A percentile compares a stretch with the other conserved stretches of the same genome.
These are phyloP conservation scores for Nematolebias whitei DNA, from an alignment of 2,113 vertebrate genomes.

Conservation along the genomic window DNA sequence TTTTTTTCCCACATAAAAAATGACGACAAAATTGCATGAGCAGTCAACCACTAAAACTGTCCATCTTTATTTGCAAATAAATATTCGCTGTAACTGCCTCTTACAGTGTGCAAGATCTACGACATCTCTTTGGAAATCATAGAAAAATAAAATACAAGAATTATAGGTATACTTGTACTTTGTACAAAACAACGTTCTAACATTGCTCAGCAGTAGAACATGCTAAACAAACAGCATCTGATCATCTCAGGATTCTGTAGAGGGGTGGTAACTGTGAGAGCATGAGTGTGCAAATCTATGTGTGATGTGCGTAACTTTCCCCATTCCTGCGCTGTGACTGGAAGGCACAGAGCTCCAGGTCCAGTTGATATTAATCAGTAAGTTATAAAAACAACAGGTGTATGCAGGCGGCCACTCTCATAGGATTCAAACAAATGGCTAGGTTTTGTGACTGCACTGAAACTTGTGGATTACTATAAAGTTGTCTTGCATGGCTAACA, in stretches of 20 bases:
- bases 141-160: constrained; percentile 99
- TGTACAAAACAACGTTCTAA: constrained; percentile 95
- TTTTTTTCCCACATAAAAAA: not conserved
- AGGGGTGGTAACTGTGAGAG: constrained; percentile 38
- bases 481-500: constrained; percentile 46
- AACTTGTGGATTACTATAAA: constrained; percentile 34
- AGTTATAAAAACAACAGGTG: constrained; percentile 32
- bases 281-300: constrained; percentile 12
- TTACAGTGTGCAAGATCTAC: constrained; percentile 93
- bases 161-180: constrained; percentile 95
- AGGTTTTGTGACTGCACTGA: constrained; percentile 59
- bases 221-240: constrained; percentile 94
- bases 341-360: constrained; percentile 56
- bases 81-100: constrained; percentile 92
- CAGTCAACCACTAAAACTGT: constrained; percentile 84
- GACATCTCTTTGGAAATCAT: constrained; percentile 96
- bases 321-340: constrained; percentile 35
- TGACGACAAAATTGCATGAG: constrained; percentile 40
- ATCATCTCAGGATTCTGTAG: constrained; percentile 71
- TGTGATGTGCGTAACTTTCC: constrained; percentile 22
- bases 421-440: constrained; percentile 51
- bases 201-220: constrained; percentile 94
- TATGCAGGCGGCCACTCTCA: constrained; percentile 7
- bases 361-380: constrained; percentile 34
- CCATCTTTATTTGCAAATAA: constrained; percentile 96